A percentile compares a stretch with the other conserved stretches of the same genome.
Evolutionary conservation across 1,140 invertebrate genomes (phyloP).

Genomic region (Drosophila chauvacae): DNA sequence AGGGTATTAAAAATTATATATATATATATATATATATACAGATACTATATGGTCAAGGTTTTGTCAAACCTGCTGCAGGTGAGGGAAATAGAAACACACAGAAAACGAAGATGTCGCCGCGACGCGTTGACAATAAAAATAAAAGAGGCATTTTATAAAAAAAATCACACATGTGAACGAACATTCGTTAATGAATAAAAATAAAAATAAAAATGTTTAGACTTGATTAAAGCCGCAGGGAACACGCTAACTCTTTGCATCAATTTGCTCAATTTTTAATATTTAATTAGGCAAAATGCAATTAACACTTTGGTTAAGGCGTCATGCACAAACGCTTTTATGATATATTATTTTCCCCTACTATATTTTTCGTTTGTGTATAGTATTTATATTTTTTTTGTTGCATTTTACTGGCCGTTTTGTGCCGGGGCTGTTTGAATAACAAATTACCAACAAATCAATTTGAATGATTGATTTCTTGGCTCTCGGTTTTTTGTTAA

Average conservation of each 20-base stretch:
- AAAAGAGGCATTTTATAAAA: conserved; percentile 18
- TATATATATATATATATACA: conserved; percentile 13
- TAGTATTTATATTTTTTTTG: conserved; percentile 1
- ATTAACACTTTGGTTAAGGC: conserved; percentile 71
- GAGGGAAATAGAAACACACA: conserved; percentile 58
- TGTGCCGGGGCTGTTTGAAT: conserved; percentile 64
- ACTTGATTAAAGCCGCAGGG: conserved; percentile 59
- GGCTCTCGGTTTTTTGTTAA: conserved; percentile 44
- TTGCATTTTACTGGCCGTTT: conserved; percentile 65
- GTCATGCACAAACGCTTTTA: conserved; percentile 45
- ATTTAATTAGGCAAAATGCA: conserved; percentile 74
- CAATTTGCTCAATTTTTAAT: conserved; percentile 73
- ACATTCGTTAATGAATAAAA: too few relatives aligned
- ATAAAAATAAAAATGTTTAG: conserved; percentile 31
- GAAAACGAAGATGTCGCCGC: conserved; percentile 48
- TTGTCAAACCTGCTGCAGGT: conserved; percentile 71
- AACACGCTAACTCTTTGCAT: conserved; percentile 49
- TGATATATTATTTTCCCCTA: conserved; percentile 26
- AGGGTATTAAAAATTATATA: conserved; percentile 22
- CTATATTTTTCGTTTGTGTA: conserved; percentile 34
- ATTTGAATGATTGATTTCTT: conserved; percentile 81
- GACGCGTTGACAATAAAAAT: conserved; percentile 66
- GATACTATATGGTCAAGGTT: conserved; percentile 72
- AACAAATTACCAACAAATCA: conserved; percentile 80
- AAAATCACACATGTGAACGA: conserved; percentile 20